Percentiles rank a stretch among this genome's conserved stretches.
phyloP scores from a whole-genome alignment of 2,888 invertebrate genomes.

The Caenorhabditis becei region DNA sequence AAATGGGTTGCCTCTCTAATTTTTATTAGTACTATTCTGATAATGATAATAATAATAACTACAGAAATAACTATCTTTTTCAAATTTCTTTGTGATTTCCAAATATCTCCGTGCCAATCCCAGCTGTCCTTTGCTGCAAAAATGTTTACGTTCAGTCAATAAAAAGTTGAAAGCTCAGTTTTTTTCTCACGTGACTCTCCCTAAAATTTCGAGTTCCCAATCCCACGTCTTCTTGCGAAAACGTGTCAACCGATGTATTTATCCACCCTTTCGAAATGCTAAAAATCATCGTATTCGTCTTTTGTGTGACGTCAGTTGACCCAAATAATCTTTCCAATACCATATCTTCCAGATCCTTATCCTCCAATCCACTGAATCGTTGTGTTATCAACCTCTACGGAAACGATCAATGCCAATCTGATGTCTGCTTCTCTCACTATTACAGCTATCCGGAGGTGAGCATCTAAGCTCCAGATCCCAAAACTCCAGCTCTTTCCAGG shows the following conservation, averaged over 20 bases:
- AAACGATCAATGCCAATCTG: constrained; percentile 16
- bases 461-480: too few species aligned
- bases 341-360: constrained; percentile 24
- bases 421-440: constrained; percentile 52
- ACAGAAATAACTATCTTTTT: too few species aligned
- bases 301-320: constrained; percentile 28
- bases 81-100: constrained; percentile 12
- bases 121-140: constrained; percentile 8
- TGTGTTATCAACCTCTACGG: constrained; percentile 28
- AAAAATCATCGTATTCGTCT: constrained; percentile 32
- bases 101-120: constrained; percentile 46
- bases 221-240: constrained; percentile 2
- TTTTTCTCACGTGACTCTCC: constrained; percentile 4
- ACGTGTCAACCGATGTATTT: background rate
- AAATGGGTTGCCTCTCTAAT: constrained; percentile 34
- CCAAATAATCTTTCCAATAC: background rate
- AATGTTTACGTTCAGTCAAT: constrained; percentile 7
- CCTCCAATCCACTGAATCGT: constrained; percentile 4
- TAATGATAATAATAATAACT: too few species aligned
- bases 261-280: background rate
- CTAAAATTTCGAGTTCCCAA: background rate
- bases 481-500: constrained; percentile 10
- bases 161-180: constrained; percentile 8
- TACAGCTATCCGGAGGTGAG: constrained; percentile 16
- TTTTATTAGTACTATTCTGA: background rate